Base-by-base conservation (phyloP, 2,797 vertebrate species). In the Aviceda cuculoides region DNA sequence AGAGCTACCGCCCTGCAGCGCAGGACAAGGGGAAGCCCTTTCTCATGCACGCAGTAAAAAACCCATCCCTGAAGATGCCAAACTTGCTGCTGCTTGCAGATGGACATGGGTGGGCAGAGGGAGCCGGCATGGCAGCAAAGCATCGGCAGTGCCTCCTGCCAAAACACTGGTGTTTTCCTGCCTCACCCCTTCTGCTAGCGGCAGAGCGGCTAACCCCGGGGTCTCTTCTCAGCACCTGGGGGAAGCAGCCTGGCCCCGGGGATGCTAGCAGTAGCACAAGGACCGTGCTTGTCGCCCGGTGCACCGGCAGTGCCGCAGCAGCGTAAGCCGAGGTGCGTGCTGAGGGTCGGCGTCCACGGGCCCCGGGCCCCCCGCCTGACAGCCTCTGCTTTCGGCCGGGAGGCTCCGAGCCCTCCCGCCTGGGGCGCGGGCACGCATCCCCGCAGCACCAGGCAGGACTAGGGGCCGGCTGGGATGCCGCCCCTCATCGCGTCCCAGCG, bases 31-130 rank as follows among this genome's bases (percentile, higher is more conserved):
- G 50, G 37, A 40, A 56, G 19, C 33, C 13, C 3, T 5, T 72
- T 14, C 46, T 65, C 79, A 19, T 1, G 17, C 12, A 10, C 4
- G 1, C 8, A 1, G 28, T n/a, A 25, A 53, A 29, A 11, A 53
- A 11, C 0, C 1, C 28, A 52, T 14, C 40, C 62, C 31, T 35
- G 56, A 28, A 28, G 31, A 24, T 1, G 6, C n/a, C 25, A 15
- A n/a, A 4, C 6, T 19, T 8, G 25, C 15, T 17, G 39, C 50
- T 5, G 10, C 50, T 24, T 35, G 52, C 52, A 42, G 26, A 15
- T 0, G 15, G 50, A 2, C 7, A 3, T 0, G 15, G 15, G 13
- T 2, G 1, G 39, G 15, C 8, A 2, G 25, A 42, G 29, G 42
- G 5, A 28, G 35, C 44, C 6, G 1, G 15, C 3, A 46, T 40